These are phyloP conservation scores for Falco berigora DNA, from an alignment of 2,797 vertebrate genomes.

Conservation along the genomic window DNA sequence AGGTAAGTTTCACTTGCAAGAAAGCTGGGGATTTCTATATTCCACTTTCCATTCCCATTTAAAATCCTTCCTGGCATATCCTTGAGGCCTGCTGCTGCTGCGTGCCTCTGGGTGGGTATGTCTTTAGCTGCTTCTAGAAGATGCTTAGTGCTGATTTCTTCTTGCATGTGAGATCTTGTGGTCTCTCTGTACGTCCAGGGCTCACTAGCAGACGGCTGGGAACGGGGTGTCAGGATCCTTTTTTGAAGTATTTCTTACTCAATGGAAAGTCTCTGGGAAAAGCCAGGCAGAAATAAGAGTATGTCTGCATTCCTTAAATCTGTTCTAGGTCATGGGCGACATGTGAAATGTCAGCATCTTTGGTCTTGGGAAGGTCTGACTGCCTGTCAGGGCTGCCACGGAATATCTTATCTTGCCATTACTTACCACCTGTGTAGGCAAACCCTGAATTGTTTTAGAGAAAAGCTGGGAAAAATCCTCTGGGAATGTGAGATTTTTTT, in stretches of 20 bases:
- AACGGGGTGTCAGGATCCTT: background rate
- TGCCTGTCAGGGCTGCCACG: background rate
- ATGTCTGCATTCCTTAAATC: background rate
- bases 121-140: background rate
- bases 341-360: background rate
- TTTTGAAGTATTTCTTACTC: background rate
- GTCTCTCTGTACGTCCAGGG: background rate
- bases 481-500: background rate
- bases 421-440: background rate
- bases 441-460: background rate
- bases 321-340: background rate
- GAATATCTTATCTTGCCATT: background rate
- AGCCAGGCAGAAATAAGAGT: background rate
- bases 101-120: background rate
- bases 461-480: background rate
- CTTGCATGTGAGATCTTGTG: background rate
- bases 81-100: background rate
- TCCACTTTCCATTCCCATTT: background rate
- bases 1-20: background rate
- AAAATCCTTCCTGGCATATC: background rate
- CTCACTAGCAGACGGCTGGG: fast-evolving
- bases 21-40: background rate
- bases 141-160: background rate
- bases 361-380: background rate
- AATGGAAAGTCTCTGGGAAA: background rate